A percentile compares a stretch with the other conserved stretches of the same genome.
These are phyloP conservation scores for Heliconius aoede DNA, from an alignment of 2,888 invertebrate genomes.

Conservation along the genomic window DNA sequence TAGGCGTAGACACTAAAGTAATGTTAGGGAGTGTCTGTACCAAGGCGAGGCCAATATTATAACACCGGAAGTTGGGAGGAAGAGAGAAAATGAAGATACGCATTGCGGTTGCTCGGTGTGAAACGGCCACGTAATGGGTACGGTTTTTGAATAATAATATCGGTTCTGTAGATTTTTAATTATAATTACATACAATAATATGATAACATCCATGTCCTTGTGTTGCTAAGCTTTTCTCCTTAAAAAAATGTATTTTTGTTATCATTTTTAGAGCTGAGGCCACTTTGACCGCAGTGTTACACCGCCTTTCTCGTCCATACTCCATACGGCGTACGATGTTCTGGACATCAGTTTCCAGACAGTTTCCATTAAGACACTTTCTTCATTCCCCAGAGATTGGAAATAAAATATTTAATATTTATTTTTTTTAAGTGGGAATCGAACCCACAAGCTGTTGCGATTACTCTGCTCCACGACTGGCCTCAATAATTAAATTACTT, in stretches of 20 bases:
- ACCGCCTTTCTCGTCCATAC: too few relatives aligned
- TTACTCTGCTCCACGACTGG: too few relatives aligned
- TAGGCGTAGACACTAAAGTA: constrained; percentile 22
- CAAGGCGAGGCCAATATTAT: constrained; percentile 4
- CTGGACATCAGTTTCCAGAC: too few relatives aligned
- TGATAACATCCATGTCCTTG: neutral
- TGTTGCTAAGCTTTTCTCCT: neutral
- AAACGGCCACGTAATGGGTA: neutral
- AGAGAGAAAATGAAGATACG: constrained; percentile 23
- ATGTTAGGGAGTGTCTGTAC: constrained; percentile 16
- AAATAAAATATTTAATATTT: too few relatives aligned
- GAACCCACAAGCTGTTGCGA: too few relatives aligned
- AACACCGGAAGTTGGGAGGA: constrained; percentile 17
- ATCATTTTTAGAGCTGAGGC: neutral
- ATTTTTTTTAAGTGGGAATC: too few relatives aligned
- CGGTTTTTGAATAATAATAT: constrained; percentile 3
- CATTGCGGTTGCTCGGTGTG: constrained; percentile 9
- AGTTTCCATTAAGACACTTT: too few relatives aligned
- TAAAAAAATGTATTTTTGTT: too few relatives aligned
- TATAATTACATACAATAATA: neutral
- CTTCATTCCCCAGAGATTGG: too few relatives aligned
- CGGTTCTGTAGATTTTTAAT: neutral
- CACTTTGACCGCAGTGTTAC: neutral
- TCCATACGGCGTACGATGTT: too few relatives aligned
- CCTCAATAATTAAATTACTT: too few relatives aligned